Percentiles rank a stretch among this genome's conserved stretches.
These are phyloP conservation scores for Struthio camelus DNA, from an alignment of 2,113 vertebrate genomes.

Conservation along the genomic window DNA sequence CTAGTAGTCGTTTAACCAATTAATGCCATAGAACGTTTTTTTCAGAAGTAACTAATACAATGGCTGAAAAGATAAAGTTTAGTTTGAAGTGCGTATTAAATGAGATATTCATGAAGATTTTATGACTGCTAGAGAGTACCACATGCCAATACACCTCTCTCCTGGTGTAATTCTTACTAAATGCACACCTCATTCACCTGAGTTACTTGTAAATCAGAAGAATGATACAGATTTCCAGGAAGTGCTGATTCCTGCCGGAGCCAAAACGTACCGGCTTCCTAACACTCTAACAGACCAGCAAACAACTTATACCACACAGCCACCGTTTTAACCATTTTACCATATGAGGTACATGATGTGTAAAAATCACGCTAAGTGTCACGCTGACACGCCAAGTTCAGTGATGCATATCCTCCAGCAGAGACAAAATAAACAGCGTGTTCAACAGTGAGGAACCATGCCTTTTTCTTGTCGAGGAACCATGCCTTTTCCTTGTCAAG, in stretches of 20 bases:
- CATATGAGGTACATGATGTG: rapidly evolving
- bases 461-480: neutral
- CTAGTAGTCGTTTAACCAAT: neutral
- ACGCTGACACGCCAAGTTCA: rapidly evolving
- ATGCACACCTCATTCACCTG: neutral
- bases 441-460: neutral
- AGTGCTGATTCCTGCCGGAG: neutral
- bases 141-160: neutral
- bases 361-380: too few species aligned
- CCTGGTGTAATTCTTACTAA: neutral
- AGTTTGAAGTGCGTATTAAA: too few species aligned
- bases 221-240: neutral
- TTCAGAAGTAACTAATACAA: neutral
- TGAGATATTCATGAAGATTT: neutral
- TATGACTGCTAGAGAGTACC: neutral
- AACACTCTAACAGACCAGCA: neutral
- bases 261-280: neutral
- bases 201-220: neutral
- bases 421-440: neutral
- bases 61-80: neutral
- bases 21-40: neutral
- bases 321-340: neutral
- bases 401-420: neutral
- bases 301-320: neutral
- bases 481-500: neutral